Evolutionary conservation across 2,797 vertebrate species (phyloP), one percentile per base, ranked within the genome.

Genomic region (Oreochromis mossambicus): DNA sequence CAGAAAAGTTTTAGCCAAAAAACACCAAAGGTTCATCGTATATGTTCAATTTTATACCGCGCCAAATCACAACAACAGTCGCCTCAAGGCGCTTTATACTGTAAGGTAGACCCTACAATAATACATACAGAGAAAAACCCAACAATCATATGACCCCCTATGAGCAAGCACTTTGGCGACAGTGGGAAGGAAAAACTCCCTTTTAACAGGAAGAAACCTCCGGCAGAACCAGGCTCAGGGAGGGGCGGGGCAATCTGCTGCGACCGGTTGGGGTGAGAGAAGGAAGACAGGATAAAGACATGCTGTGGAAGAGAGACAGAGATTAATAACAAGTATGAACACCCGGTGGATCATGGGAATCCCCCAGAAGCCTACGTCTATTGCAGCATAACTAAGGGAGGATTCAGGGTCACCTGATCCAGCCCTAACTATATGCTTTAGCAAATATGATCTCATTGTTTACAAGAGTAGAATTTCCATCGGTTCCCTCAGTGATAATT

Each of bases 51-150:
- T 58, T 58, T 58, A 32, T 0, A 17, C 5, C 32, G 1, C 0
- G 0, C 26, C 14, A 32, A 58, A 58, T 29, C 26, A 58, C 14
- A 32, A 32, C 26, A 58, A 10, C 14, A 32, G 26, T 58, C 55
- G 3, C 26, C 2, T n/a, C n/a, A n/a, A n/a, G n/a, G n/a, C n/a
- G n/a, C n/a, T n/a, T n/a, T n/a, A 24, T 24, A 24, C 24, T 24
- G 13, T 0, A 56, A 0, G 0, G 14, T 6, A 2, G 3, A 0
- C 0, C 26, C 8, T 56, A 56, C 5, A 56, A 5, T 29, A 1
- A 56, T 3, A 56, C 0, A 56, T 3, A 2, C 26, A 56, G 26
- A 1, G 24, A 0, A 55, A 56, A 56, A 15, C 7, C 13, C 24
- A 56, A 56, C 54, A 15, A 56, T 56, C 7, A 56, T 1, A 29